Evolutionary conservation across 2,888 invertebrate genomes (phyloP).

Genomic region (Griposia aprilina): DNA sequence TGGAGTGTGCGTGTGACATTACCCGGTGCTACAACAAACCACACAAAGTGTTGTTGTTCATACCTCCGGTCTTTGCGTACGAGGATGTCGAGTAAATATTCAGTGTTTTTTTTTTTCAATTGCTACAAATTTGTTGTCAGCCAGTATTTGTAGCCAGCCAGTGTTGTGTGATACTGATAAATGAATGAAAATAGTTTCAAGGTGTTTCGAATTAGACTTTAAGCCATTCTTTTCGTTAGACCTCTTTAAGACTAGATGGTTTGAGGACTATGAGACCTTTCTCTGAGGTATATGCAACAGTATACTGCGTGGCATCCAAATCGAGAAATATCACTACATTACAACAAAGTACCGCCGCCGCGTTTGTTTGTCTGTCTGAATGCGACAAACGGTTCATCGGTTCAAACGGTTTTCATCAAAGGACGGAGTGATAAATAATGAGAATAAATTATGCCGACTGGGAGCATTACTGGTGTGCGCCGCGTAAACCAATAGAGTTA

Average conservation of each 20-base stretch:
- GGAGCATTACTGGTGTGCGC: background rate
- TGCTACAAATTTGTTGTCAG: background rate
- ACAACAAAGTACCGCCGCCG: background rate
- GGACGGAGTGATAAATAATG: too few species aligned
- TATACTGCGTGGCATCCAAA: background rate
- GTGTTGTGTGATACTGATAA: background rate
- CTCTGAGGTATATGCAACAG: background rate
- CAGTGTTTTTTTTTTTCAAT: background rate
- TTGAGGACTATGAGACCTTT: background rate
- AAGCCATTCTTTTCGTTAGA: background rate
- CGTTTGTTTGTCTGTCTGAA: background rate
- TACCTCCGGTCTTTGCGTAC: slow-evolving; percentile 74
- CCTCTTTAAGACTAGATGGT: background rate
- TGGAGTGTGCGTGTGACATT: slow-evolving; percentile 82
- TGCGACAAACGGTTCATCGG: background rate
- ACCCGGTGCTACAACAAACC: slow-evolving; percentile 77
- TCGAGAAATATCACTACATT: background rate
- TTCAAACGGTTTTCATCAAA: background rate
- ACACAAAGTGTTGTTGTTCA: slow-evolving; percentile 78
- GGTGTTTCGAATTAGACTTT: background rate
- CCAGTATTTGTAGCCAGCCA: background rate
- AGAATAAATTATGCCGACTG: background rate
- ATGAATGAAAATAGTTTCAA: background rate
- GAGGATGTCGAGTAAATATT: slow-evolving; percentile 81
- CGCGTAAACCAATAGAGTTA: background rate